A percentile compares a stretch with the other conserved stretches of the same genome.
Evolutionary conservation across 2,113 vertebrate species (phyloP).

Genomic region (Prionailurus viverrinus): DNA sequence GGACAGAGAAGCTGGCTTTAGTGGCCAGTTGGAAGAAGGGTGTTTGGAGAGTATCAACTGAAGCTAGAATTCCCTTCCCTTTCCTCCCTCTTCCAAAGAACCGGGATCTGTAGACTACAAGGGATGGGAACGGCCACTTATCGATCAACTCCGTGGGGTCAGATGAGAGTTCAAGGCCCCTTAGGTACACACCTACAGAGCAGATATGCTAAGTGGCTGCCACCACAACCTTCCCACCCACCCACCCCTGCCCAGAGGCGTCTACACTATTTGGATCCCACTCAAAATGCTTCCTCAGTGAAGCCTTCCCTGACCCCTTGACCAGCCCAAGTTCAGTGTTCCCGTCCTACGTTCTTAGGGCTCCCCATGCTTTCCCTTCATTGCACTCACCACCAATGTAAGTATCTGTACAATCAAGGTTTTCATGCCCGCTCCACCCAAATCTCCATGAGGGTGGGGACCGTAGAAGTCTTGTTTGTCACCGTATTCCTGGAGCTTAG

Average conservation of each 20-base stretch:
- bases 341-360: not conserved
- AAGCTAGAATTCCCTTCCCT: not conserved
- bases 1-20: not conserved
- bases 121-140: not conserved
- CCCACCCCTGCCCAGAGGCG: too few species aligned
- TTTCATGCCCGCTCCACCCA: not conserved
- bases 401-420: not conserved
- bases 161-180: not conserved
- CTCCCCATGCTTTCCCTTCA: not conserved
- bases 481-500: not conserved
- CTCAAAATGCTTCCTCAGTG: not conserved
- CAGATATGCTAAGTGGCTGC: too few species aligned
- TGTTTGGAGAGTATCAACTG: not conserved
- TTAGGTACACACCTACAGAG: not conserved
- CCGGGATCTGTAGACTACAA: accelerated
- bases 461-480: accelerated
- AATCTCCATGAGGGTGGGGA: not conserved
- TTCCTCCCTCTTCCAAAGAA: not conserved
- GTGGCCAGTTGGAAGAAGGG: not conserved
- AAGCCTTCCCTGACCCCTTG: not conserved
- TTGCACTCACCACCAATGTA: not conserved
- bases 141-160: accelerated
- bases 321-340: not conserved
- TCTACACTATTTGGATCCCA: not conserved
- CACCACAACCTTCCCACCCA: not conserved